These are phyloP conservation scores for Ooceraea biroi DNA, from an alignment of 1,140 invertebrate genomes.

Conservation along the genomic window DNA sequence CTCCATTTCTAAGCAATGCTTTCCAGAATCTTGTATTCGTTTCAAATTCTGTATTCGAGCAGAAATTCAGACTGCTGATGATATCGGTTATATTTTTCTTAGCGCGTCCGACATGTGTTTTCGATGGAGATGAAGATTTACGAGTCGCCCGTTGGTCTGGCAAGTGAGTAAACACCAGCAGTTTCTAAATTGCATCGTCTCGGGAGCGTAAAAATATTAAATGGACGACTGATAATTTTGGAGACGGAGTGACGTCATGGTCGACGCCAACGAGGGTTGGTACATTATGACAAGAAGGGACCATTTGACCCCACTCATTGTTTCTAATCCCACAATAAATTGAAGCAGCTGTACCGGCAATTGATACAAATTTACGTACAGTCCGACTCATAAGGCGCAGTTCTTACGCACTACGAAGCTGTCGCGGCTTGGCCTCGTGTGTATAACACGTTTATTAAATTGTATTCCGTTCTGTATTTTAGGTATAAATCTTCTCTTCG, in stretches of 20 bases:
- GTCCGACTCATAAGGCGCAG: constrained; percentile 79
- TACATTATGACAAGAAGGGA: constrained; percentile 81
- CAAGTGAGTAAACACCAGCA: neutral
- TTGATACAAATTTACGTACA: constrained; percentile 86
- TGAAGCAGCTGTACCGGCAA: constrained; percentile 86
- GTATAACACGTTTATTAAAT: constrained; percentile 38
- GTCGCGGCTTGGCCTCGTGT: constrained; percentile 6
- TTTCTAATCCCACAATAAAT: constrained; percentile 86
- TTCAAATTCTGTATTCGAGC: neutral
- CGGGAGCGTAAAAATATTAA: constrained; percentile 32
- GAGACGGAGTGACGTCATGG: constrained; percentile 76
- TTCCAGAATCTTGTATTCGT: too few relatives aligned
- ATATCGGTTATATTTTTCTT: neutral
- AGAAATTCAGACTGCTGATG: neutral
- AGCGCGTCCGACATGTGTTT: neutral
- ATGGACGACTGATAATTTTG: constrained; percentile 78
- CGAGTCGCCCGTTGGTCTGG: neutral
- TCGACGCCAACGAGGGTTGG: constrained; percentile 76
- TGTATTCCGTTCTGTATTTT: constrained; percentile 51
- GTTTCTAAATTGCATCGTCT: neutral
- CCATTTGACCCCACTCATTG: constrained; percentile 85
- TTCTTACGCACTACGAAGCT: constrained; percentile 58
- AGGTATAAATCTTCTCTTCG: constrained; percentile 31
- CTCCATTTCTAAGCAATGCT: too few relatives aligned
- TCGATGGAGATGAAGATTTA: neutral